Conservation (phyloP, 1,140 invertebrate genomes). For the Mylabris phalerata region DNA sequence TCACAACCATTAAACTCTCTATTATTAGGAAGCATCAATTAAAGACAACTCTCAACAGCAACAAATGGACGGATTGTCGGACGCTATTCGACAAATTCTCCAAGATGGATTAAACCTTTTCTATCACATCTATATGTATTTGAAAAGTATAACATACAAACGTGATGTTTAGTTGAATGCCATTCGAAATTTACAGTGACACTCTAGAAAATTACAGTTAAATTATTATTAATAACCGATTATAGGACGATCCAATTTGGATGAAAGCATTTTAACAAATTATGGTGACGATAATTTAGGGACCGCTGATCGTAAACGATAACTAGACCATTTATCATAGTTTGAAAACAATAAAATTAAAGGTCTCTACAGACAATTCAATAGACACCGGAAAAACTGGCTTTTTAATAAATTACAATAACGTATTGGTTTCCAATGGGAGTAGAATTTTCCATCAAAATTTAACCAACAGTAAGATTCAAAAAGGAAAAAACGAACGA, state of each 20-base stretch:
- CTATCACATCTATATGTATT: not conserved
- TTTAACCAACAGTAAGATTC: too few species aligned
- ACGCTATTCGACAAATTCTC: not conserved
- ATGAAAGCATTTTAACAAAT: constrained; percentile 12
- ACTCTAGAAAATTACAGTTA: constrained; percentile 11
- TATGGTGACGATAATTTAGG: not conserved
- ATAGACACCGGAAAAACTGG: too few species aligned
- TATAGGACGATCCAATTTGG: constrained; percentile 13
- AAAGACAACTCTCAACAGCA: not conserved
- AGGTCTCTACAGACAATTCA: too few species aligned
- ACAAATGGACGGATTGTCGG: not conserved
- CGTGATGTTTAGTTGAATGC: not conserved
- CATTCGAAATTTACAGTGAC: constrained; percentile 5
- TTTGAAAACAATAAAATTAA: too few species aligned
- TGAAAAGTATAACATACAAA: not conserved
- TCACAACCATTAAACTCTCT: constrained; percentile 8
- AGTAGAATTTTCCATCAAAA: too few species aligned
- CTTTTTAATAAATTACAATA: too few species aligned
- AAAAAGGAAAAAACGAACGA: too few species aligned
- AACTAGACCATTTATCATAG: too few species aligned
- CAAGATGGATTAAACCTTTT: not conserved
- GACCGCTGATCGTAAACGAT: too few species aligned
- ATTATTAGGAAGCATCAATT: constrained; percentile 5
- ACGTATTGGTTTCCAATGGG: too few species aligned
- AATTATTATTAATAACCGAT: constrained; percentile 15